phyloP scores from a whole-genome alignment of 2,797 vertebrate genomes.

The Galago senegalensis region DNA sequence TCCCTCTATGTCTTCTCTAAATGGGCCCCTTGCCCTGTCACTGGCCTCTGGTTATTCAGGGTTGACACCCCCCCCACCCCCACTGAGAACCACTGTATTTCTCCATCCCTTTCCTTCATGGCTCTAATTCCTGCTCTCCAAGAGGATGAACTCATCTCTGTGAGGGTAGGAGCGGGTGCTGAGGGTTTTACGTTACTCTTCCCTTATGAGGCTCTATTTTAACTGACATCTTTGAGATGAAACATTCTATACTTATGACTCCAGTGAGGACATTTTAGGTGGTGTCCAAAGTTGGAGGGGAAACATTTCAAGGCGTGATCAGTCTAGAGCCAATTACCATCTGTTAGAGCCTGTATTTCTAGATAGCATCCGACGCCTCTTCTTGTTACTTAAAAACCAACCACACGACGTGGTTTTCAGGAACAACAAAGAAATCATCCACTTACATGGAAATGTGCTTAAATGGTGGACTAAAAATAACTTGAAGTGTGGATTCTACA shows the following conservation, averaged over 20 bases:
- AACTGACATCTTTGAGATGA: neutral
- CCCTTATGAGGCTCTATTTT: neutral
- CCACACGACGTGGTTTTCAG: neutral
- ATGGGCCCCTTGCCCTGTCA: neutral
- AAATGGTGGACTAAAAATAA: conserved; percentile 41
- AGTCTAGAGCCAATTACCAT: neutral
- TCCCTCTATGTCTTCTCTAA: neutral
- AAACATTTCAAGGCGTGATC: neutral
- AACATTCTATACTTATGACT: neutral
- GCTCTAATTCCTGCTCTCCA: neutral
- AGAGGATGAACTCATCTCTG: neutral
- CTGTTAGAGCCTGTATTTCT: neutral
- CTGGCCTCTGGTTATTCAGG: neutral
- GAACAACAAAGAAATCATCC: neutral
- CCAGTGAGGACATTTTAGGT: neutral
- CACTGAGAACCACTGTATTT: neutral
- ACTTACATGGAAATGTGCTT: neutral
- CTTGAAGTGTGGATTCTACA: neutral
- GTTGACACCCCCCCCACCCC: no score
- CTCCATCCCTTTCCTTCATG: neutral
- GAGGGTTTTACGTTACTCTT: neutral
- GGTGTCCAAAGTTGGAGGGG: neutral
- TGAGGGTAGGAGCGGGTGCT: neutral
- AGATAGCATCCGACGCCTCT: neutral
- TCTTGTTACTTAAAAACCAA: neutral